Percentiles rank a stretch among this genome's conserved stretches.
Conservation (phyloP, 2,113 vertebrate species). For the Albula glossodonta region DNA sequence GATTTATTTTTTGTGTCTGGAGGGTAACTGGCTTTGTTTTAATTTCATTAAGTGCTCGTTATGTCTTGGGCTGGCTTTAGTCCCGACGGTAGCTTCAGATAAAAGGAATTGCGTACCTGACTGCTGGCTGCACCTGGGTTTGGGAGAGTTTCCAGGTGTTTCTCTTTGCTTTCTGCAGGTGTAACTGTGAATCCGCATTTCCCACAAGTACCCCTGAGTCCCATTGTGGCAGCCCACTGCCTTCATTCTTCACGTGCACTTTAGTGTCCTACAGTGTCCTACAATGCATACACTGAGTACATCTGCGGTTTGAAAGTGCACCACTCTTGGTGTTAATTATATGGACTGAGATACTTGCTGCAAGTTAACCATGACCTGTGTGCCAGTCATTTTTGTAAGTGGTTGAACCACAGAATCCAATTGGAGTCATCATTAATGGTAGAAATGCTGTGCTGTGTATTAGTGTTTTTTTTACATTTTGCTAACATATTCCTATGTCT, state of each 20-base stretch:
- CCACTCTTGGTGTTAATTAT: background rate
- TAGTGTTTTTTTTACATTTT: background rate
- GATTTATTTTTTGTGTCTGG: constrained; percentile 3
- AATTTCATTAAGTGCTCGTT: background rate
- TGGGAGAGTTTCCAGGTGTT: background rate
- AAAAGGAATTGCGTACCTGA: background rate
- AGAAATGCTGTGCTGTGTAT: background rate
- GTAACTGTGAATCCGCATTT: constrained; percentile 29
- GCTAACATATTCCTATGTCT: constrained; percentile 23
- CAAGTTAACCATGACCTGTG: background rate
- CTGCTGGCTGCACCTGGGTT: background rate
- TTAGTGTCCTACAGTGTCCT: background rate
- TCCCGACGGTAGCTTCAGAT: background rate
- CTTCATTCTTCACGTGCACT: background rate
- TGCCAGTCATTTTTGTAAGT: background rate
- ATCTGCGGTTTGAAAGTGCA: background rate
- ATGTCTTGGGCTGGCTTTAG: background rate
- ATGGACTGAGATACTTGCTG: background rate
- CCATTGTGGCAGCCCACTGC: background rate
- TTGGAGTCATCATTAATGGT: background rate
- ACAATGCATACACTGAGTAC: background rate
- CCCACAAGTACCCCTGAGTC: background rate
- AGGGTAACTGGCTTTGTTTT: constrained; percentile 5
- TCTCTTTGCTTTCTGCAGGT: background rate
- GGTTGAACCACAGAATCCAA: background rate